Evolutionary conservation across 2,797 vertebrate genomes (phyloP), one percentile per base, ranked within the genome.

Genomic region (Tenualosa ilisha): DNA sequence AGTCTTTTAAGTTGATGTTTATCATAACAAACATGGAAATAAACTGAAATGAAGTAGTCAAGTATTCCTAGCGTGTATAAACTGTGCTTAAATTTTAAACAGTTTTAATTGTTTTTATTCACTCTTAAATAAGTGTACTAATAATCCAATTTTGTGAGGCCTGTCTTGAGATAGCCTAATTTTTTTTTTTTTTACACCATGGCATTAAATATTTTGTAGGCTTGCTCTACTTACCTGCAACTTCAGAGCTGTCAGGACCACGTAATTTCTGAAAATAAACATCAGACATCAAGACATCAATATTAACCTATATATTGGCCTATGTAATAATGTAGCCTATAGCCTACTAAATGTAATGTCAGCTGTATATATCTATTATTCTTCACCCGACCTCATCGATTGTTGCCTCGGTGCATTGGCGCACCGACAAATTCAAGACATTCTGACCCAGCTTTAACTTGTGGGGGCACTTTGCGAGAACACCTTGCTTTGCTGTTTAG

Each of bases 381-480:
- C 11, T 2, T 13, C 49, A 51, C 7, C 65, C 89, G 0, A 94
- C 94, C 90, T 81, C 65, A 1, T 6, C 13, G 49, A 6, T 0
- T 12, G 75, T 46, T 17, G 68, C 5, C 0, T 75, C 82, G 13
- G 83, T 0, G 0, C 49, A 88, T 3, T 93, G 82, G 0, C 87
- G 82, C 6, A 95, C 91, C 0, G 65, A 91, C 61, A 95, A n/a
- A 4, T 81, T 93, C 81, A 96, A 46, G 0, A 83, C 63, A 0
- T 85, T 81, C 1, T 86, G 53, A 0, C 88, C 93, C 81, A 94
- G 0, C 8, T 0, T 56, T 7, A 96, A 86, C 79, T 93, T 84
- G 79, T 96, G 95, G 0, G 2, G 1, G 43, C 84, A 37, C 86
- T 92, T 95, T 0, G 2, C 20, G 83, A 96, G 53, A 31, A 96